phyloP scores from a whole-genome alignment of 2,113 vertebrate genomes.

The Catharus bicknelli region DNA sequence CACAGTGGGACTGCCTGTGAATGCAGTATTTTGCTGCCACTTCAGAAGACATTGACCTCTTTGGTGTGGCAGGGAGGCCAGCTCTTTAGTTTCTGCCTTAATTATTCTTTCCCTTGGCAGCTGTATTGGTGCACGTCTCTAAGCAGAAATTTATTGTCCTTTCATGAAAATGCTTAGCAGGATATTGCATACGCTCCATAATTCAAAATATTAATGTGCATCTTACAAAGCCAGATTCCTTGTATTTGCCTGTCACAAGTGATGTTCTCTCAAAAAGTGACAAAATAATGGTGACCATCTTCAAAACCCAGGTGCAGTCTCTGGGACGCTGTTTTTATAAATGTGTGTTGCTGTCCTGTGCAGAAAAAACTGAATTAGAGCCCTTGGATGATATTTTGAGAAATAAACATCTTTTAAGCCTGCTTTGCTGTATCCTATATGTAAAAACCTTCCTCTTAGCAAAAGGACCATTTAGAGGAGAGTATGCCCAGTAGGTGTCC shows the following conservation, averaged over 20 bases:
- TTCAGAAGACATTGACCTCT: background rate
- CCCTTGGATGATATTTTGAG: background rate
- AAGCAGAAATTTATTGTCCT: background rate
- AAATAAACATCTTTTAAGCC: background rate
- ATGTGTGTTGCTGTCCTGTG: background rate
- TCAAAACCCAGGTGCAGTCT: background rate
- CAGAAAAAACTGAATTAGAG: background rate
- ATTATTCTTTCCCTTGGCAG: background rate
- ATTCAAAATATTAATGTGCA: background rate
- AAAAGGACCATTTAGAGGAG: background rate
- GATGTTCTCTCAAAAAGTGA: background rate
- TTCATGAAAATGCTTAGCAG: background rate
- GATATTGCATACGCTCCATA: background rate
- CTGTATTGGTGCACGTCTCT: background rate
- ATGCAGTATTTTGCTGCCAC: background rate
- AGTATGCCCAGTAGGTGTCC: background rate
- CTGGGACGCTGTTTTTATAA: background rate
- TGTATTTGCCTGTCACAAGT: background rate
- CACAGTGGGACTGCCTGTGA: background rate
- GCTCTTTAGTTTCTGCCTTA: background rate
- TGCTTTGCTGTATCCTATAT: background rate
- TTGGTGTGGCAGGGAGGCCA: background rate
- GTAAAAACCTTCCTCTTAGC: background rate
- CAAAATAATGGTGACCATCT: background rate
- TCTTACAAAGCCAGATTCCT: background rate